Base-by-base conservation (phyloP, 2,797 vertebrate species). In the Lepidocolaptes lacrymiger region DNA sequence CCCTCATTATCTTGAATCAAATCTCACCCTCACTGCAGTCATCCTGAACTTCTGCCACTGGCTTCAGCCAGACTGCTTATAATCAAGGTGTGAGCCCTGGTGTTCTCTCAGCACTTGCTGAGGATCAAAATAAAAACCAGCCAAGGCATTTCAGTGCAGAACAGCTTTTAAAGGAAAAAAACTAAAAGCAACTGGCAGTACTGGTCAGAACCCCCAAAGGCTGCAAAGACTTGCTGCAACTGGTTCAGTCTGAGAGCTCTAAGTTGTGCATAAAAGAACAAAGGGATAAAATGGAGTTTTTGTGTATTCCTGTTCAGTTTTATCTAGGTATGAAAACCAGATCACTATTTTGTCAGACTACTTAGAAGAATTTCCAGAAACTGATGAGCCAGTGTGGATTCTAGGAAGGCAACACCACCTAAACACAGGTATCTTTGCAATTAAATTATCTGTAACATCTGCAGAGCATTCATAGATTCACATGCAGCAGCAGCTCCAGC, bases 311-410 rank as follows among this genome's bases (percentile, higher is more conserved):
- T 92, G 63, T 97, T 73, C 90, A 98, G 98, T 98, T 98, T 97
- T 98, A 86, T 98, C 98, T 93, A 98, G 97, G 96, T 98, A 98
- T 98, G 98, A 98, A 98, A 98, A 98, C 94, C 98, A 98, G 93
- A 98, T 98, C 96, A 98, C 98, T 95, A 94, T 98, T 95, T 98
- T 98, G 86, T 96, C 98, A 71, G 98, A 99, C 85, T 98, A 98
- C 95, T 95, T 98, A 94, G 98, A 99, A 97, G 98, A 99, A 92
- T 98, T 99, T 86, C 98, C 98, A 44, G 98, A 99, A 94, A 98
- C 98, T 32, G 98, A 99, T 72, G 98, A 98, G 28, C 97, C 98
- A 2, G 97, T 98, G 87, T 99, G 98, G 98, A 98, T 99, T 92
- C 95, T 99, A 91, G 98, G 98, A 96, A 97, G 97, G 92, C 97